These are phyloP conservation scores for Litoditis marina DNA, from an alignment of 2,888 invertebrate genomes.

Conservation along the genomic window DNA sequence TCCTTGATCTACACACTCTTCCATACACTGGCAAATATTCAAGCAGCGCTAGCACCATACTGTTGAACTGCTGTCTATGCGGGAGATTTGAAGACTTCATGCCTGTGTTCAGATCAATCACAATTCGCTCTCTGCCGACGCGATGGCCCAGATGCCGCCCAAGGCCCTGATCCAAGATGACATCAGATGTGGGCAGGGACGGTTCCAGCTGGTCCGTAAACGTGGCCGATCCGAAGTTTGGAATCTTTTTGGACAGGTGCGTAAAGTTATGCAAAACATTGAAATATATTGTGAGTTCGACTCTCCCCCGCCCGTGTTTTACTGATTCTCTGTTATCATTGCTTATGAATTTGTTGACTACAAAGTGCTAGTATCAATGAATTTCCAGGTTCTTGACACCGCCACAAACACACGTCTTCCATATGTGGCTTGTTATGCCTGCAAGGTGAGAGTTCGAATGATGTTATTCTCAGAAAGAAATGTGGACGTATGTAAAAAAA, in stretches of 20 bases:
- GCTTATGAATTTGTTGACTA: too few species aligned
- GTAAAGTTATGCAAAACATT: too few species aligned
- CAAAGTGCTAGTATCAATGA: neutral
- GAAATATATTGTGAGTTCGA: too few species aligned
- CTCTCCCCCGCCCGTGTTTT: too few species aligned
- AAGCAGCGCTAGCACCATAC: neutral
- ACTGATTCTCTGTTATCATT: too few species aligned
- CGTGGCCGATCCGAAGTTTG: conserved; percentile 59
- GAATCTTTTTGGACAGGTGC: conserved; percentile 59
- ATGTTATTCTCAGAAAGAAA: too few species aligned
- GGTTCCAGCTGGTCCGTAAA: conserved; percentile 54
- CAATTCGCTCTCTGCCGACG: conserved; percentile 12
- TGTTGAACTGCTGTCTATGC: neutral
- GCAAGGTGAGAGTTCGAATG: conserved; percentile 40
- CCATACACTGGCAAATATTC: too few species aligned
- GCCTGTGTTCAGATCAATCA: neutral
- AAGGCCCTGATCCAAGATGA: conserved; percentile 42
- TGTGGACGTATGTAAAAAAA: too few species aligned
- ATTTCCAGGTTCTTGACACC: conserved; percentile 52
- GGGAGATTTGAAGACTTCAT: neutral
- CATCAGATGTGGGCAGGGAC: conserved; percentile 28
- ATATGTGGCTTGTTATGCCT: conserved; percentile 60
- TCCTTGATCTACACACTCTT: too few species aligned
- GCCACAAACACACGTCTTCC: conserved; percentile 52
- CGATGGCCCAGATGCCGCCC: conserved; percentile 34